Evolutionary conservation across 2,797 vertebrate species (phyloP), one percentile per base, ranked within the genome.

Genomic region (Siniperca obscura): DNA sequence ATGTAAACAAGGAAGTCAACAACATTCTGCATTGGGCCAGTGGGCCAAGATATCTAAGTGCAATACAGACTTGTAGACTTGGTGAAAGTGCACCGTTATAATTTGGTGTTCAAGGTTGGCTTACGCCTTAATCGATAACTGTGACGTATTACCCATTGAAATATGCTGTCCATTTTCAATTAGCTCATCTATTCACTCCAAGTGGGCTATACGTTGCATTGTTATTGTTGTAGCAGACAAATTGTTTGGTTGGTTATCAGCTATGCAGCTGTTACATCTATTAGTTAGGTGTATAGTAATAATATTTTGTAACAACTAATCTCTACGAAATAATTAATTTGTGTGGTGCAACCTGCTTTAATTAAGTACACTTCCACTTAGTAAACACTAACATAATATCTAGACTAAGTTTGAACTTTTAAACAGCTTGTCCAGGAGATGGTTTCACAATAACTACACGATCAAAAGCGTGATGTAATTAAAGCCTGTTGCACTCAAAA

Each of bases 401-500:
- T 38, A 52, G 11, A 34, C 34, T 34, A 25, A 21, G 7, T 30
- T 38, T 27, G 17, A 60, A 48, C 7, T 44, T 3, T 11, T 61
- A 9, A 73, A n/a, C 30, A 40, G 38, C 19, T 50, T 56, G 36
- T 55, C 40, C 61, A 22, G 27, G 27, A 30, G 27, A 42, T 7
- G 12, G 30, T 5, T 11, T 1, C 21, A 27, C 22, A 46, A 7
- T 40, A 38, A 22, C 30, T 22, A 55, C 22, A 27, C 0, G 0
- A 44, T 52, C 17, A 44, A 66, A 36, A 59, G 50, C 53, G 27
- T 57, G 81, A 64, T 66, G 50, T 70, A 50, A 74, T 70, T 70
- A 53, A 82, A 71, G 36, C 48, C 25, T 30, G 21, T 50, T 57
- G 40, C 70, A 66, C 70, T 84, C 34, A 44, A 44, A 76, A 42